Base-by-base conservation (phyloP, 2,797 vertebrate species). In the Brachymystax lenok region DNA sequence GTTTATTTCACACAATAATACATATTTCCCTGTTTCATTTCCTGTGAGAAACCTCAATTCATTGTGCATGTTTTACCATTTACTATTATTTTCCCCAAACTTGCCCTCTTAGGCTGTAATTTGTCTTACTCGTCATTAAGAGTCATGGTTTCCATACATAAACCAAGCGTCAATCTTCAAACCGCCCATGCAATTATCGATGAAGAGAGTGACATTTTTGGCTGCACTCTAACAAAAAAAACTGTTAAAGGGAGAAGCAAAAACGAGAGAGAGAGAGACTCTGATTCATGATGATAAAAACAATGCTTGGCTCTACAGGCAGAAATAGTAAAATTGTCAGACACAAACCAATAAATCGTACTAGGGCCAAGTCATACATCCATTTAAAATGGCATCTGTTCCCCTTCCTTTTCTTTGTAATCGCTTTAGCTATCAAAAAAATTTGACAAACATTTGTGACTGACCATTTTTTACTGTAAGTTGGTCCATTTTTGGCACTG, bases 381-480 rank as follows among this genome's bases (percentile, higher is more conserved):
- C 82, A 86, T 87, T 88, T 88, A 67, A 79, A 74, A 77, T 74
- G 71, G 46, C 33, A 69, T 73, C 76, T 28, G 33, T 69, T 69
- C 14, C 30, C 73, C 50, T 66, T 81, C 71, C 78, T 68, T 79
- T 70, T 81, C 69, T 73, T 84, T 69, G 63, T 74, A 56, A 87
- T 81, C 27, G 24, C 76, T 75, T 81, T 77, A 83, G 82, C 82
- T 74, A 75, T 85, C 81, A 77, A 51, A n/a, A n/a, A 54, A 75
- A 59, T 50, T n/a, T 4, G 56, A 52, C 66, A 21, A 77, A 61
- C n/a, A 73, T 68, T 73, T n/a, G 68, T 61, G 7, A 70, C 28
- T 50, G 75, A n/a, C 56, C 64, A 12, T 56, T 61, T 28, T 70
- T 77, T 75, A n/a, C n/a, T n/a, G n/a, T n/a, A 69, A 67, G 67